A percentile compares a stretch with the other conserved stretches of the same genome.
These are phyloP conservation scores for Grammomys surdaster DNA, from an alignment of 2,113 vertebrate species.

Conservation along the genomic window DNA sequence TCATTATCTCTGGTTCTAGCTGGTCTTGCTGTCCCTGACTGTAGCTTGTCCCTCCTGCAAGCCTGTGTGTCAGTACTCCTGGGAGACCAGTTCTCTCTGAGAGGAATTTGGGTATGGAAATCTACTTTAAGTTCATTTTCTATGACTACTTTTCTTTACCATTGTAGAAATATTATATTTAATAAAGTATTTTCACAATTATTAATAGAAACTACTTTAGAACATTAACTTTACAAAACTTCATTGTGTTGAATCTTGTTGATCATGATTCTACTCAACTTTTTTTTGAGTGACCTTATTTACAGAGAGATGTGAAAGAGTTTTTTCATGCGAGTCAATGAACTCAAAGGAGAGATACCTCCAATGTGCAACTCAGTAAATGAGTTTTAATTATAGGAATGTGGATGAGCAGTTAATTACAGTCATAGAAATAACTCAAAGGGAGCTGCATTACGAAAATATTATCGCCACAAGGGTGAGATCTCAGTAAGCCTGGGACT, in stretches of 20 bases:
- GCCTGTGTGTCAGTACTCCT: too few relatives aligned
- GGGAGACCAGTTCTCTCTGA: too few relatives aligned
- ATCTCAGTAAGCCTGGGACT: too few relatives aligned
- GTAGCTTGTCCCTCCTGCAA: too few relatives aligned
- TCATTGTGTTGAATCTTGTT: neutral
- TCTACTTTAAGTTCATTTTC: neutral
- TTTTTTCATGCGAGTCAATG: neutral
- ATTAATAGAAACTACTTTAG: neutral
- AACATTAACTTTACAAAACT: conserved; percentile 28
- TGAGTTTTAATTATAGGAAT: neutral
- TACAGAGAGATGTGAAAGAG: neutral
- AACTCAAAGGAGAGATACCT: neutral
- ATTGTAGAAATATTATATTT: neutral
- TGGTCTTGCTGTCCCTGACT: too few relatives aligned
- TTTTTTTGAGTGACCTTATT: neutral
- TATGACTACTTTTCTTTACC: neutral
- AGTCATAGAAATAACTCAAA: neutral
- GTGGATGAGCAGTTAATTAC: neutral
- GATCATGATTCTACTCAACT: neutral
- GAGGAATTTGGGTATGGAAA: too few relatives aligned
- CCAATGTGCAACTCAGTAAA: too few relatives aligned
- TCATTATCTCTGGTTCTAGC: too few relatives aligned
- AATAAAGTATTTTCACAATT: conserved; percentile 16
- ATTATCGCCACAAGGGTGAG: neutral
- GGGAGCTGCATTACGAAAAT: neutral